Conservation (phyloP, 1,140 invertebrate genomes). For the Drosophila neocordata region DNA sequence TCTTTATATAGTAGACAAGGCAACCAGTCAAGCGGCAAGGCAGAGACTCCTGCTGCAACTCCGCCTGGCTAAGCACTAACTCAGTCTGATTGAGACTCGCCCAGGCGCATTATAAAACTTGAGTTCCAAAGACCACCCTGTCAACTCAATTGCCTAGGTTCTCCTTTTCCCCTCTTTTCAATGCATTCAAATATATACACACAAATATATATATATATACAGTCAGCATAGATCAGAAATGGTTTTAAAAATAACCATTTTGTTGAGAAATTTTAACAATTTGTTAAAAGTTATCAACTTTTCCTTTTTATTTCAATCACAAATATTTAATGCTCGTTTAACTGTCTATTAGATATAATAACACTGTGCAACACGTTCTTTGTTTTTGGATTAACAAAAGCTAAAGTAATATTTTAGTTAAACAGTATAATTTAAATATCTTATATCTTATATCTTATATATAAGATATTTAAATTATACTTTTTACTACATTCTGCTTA, state of each 20-base stretch:
- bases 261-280: background rate
- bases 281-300: background rate
- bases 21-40: conserved; percentile 31
- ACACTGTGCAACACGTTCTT: background rate
- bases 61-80: conserved; percentile 39
- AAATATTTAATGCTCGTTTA: background rate
- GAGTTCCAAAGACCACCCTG: conserved; percentile 53
- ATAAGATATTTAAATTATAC: too few species aligned
- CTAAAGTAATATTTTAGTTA: too few species aligned
- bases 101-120: conserved; percentile 51
- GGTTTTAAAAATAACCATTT: background rate
- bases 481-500: too few species aligned
- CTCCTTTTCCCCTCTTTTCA: background rate
- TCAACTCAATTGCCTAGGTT: conserved; percentile 40
- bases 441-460: too few species aligned
- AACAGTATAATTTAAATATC: too few species aligned
- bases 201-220: background rate
- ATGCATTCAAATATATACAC: background rate
- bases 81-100: conserved; percentile 42
- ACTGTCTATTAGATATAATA: background rate
- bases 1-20: conserved; percentile 31
- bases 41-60: conserved; percentile 30
- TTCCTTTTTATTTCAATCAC: background rate
- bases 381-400: too few species aligned
- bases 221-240: background rate